Evolutionary conservation across 2,797 vertebrate species (phyloP).

Genomic region (Smutsia temminckii): DNA sequence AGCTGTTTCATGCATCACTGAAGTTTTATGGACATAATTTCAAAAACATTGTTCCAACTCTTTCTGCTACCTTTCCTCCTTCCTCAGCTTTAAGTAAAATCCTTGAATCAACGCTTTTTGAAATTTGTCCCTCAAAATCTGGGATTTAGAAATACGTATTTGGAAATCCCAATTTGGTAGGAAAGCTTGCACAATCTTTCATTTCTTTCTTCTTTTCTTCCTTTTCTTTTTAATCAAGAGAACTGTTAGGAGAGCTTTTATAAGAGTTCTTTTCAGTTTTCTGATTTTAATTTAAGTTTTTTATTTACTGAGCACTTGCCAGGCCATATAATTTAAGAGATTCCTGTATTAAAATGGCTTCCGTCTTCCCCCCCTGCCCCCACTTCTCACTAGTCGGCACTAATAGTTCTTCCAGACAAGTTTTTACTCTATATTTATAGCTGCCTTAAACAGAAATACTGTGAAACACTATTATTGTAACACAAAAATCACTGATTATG

Average conservation of each 20-base stretch:
- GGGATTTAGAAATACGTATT: background rate
- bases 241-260: background rate
- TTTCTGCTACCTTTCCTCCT: background rate
- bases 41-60: background rate
- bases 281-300: constrained; percentile 27
- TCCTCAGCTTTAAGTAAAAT: constrained; percentile 1
- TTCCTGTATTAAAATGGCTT: constrained; percentile 46
- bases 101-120: background rate
- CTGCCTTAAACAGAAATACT: constrained; percentile 77
- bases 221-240: background rate
- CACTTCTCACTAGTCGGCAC: constrained; percentile 56
- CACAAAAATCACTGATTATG: constrained; percentile 63
- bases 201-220: background rate
- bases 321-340: constrained; percentile 35
- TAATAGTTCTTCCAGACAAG: constrained; percentile 53
- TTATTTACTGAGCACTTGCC: constrained; percentile 46
- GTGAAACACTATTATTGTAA: constrained; percentile 52
- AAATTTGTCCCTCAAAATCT: background rate
- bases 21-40: background rate
- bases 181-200: background rate
- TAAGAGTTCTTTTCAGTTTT: background rate
- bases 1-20: background rate
- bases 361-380: background rate
- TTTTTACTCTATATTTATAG: constrained; percentile 63
- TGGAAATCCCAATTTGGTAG: constrained; percentile 2